phyloP scores from a whole-genome alignment of 1,140 invertebrate genomes.

The Caenorhabditis latens region DNA sequence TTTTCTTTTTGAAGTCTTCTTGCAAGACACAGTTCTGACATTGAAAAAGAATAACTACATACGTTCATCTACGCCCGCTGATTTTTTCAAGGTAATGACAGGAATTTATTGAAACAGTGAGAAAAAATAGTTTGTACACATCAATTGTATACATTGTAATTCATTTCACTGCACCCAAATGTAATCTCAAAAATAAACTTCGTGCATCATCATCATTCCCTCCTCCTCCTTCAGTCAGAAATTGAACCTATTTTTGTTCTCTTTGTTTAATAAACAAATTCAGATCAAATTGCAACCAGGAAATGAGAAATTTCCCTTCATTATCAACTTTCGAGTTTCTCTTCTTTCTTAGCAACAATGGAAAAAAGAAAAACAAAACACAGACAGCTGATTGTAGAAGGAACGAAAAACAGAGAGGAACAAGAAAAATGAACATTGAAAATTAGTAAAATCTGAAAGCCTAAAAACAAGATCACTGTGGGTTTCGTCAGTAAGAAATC shows the following conservation, averaged over 20 bases:
- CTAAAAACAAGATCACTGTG: background rate
- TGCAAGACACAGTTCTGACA: too few relatives aligned
- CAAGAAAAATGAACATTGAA: background rate
- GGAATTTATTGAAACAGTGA: background rate
- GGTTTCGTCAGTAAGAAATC: background rate
- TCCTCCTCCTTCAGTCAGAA: background rate
- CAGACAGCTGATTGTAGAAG: background rate
- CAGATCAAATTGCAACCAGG: constrained; percentile 40
- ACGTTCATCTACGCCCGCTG: too few relatives aligned
- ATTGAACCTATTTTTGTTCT: background rate
- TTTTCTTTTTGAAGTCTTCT: too few relatives aligned
- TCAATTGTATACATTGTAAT: background rate
- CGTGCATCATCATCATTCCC: background rate
- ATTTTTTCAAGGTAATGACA: too few relatives aligned
- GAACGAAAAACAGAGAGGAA: too few relatives aligned
- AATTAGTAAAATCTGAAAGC: background rate
- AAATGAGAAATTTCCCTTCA: background rate
- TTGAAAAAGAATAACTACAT: too few relatives aligned
- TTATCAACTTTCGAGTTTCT: background rate
- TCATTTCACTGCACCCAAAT: background rate
- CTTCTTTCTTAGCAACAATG: background rate
- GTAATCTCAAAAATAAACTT: constrained; percentile 33
- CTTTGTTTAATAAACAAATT: background rate
- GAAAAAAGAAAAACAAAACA: background rate
- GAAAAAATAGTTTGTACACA: background rate